phyloP scores from a whole-genome alignment of 1,140 invertebrate genomes.

The Drosophila jambulina region DNA sequence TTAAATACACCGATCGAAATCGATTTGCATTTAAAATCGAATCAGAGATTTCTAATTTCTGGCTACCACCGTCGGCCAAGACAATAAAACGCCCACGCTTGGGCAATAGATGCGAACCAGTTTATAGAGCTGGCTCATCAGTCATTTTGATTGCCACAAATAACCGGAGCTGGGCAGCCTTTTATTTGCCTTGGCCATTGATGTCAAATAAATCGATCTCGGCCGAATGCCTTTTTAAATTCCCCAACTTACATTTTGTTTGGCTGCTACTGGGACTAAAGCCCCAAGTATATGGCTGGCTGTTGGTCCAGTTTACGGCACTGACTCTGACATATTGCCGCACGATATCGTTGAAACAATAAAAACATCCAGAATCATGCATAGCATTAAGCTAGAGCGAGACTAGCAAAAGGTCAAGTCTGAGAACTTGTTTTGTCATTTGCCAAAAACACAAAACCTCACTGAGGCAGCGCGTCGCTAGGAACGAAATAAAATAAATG shows the following conservation, averaged over 20 bases:
- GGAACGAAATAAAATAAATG: slow-evolving; percentile 57
- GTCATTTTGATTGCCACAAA: slow-evolving; percentile 77
- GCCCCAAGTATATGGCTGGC: slow-evolving; percentile 6
- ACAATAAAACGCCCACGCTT: slow-evolving; percentile 59
- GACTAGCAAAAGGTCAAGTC: slow-evolving; percentile 67
- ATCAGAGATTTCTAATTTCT: slow-evolving; percentile 57
- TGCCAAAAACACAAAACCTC: slow-evolving; percentile 41
- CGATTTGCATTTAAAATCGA: slow-evolving; percentile 78
- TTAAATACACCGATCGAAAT: slow-evolving; percentile 69
- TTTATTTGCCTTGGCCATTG: slow-evolving; percentile 43
- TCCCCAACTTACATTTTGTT: slow-evolving; percentile 62
- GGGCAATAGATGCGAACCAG: slow-evolving; percentile 58
- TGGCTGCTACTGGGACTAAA: slow-evolving; percentile 21
- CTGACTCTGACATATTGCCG: slow-evolving; percentile 63
- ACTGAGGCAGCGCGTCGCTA: slow-evolving; percentile 10
- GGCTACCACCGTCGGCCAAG: slow-evolving; percentile 47
- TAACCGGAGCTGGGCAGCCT: slow-evolving; percentile 43
- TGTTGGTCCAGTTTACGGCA: slow-evolving; percentile 46
- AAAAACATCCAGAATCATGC: slow-evolving; percentile 51
- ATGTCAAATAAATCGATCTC: slow-evolving; percentile 64
- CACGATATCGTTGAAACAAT: slow-evolving; percentile 58
- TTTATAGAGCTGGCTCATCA: slow-evolving; percentile 68
- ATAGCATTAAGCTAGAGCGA: slow-evolving; percentile 29
- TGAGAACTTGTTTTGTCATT: slow-evolving; percentile 68
- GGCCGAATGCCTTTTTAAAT: slow-evolving; percentile 42